Base-by-base conservation (phyloP, 2,113 vertebrate genomes). In the Emydocephalus ijimae region DNA sequence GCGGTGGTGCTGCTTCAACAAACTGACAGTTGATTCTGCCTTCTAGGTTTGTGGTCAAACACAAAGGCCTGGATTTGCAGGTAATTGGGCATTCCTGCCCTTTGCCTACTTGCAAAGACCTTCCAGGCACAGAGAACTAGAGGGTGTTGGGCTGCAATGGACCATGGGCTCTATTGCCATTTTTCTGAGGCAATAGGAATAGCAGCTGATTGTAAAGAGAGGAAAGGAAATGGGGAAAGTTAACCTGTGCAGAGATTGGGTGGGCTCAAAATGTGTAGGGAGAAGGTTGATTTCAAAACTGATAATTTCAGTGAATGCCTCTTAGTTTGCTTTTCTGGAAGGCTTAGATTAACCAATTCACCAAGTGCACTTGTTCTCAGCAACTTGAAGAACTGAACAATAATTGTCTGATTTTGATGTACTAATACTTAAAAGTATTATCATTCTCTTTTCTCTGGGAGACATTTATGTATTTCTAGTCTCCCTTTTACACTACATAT, bases 391-490 rank as follows among this genome's bases (percentile, higher is more conserved):
- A 85, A 61, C 94, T 92, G 69, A 89, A 2, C 95, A 93, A 91
- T 95, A 96, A 74, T 93, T 94, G 43, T 15, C 34, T 52, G 93
- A 94, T 94, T 94, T 95, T 94, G 91, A 88, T 94, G 57, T 90
- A 93, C 92, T 96, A 96, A 95, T 91, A 57, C 45, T 88, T 81
- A 92, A n/a, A 87, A 9, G 54, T 95, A 92, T 88, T 93, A 24
- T 94, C 39, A 55, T 92, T 95, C 93, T 95, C 94, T 92, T 87
- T 95, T 54, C 0, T 34, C 87, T 81, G 93, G 89, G 92, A 93
- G 92, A 5, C 56, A 24, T 50, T 94, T 94, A 87, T 90, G 85
- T 95, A 88, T 61, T 96, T 95, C 10, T 96, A 94, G 94, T 94
- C 90, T 55, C 93, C 85, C 91, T 89, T 91, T 85, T 1, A 0